Base-by-base conservation (phyloP, 1,140 invertebrate species). In the Idris sp. region DNA sequence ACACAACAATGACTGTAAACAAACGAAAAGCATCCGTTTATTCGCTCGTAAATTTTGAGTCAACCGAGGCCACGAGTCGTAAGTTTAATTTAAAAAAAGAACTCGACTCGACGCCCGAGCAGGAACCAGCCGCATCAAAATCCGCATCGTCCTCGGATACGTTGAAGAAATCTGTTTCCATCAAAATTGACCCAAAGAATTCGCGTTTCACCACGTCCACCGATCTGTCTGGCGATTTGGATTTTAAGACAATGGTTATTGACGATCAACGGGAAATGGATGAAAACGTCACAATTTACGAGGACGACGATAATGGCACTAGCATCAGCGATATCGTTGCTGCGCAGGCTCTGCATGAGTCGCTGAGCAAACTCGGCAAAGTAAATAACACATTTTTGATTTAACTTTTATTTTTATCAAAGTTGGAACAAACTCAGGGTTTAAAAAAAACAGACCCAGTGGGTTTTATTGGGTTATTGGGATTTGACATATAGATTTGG, bases 301-400 rank as follows among this genome's bases (percentile, higher is more conserved):
- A 86, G 14, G 84, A 83, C 35, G 84, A 88, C 54, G 86, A 87
- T 26, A 86, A 86, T 43, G 83, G 83, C 9, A 86, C 86, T 4
- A 88, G 86, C 54, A 88, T 88, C 38, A 88, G 86, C 46, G 86
- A 88, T 56, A 88, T 87, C 36, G 86, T 88, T 33, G 86, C 86
- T 6, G 65, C 85, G 26, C 86, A 88, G 56, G 86, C 86, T 7
- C 79, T 88, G 43, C 84, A 86, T 10, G 86, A 88, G 71, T 88
- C 86, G 33, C 64, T 88, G 7, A 87, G 79, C 73, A 87, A 88
- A 78, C 62, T 88, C 49, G 84, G 86, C 25, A 88, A 87, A 76
- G 84, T 85, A 30, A n/a, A n/a, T n/a, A n/a, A n/a, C n/a, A n/a
- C n/a, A n/a, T n/a, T n/a, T n/a, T n/a, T n/a, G n/a, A n/a, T n/a